Conservation (phyloP, 2,797 vertebrate species). For the Poecilia picta region DNA sequence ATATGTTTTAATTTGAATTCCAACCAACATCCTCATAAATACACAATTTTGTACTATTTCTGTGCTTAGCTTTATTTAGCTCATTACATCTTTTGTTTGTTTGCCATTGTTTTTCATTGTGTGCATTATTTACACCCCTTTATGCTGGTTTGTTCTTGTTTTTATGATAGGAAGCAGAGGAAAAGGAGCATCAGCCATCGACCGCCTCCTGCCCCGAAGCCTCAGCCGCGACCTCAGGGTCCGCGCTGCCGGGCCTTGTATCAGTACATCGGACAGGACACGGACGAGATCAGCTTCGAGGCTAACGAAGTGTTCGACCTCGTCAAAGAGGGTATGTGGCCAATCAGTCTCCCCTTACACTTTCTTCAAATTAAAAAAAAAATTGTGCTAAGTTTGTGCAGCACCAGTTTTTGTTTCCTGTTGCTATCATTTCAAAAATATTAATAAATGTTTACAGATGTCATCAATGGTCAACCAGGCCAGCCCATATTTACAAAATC, state of each 20-base stretch:
- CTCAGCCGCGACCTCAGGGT: constrained; percentile 72
- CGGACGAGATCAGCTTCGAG: constrained; percentile 94
- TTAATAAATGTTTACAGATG: too few relatives aligned
- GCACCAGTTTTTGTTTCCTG: too few relatives aligned
- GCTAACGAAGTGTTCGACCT: constrained; percentile 89
- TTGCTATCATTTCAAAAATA: too few relatives aligned
- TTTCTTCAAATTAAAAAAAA: too few relatives aligned
- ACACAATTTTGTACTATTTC: not conserved
- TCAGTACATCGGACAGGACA: constrained; percentile 92
- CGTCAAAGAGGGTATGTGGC: constrained; percentile 86
- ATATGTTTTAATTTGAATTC: not conserved
- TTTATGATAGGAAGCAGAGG: constrained; percentile 85
- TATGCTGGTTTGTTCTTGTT: not conserved
- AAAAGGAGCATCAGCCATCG: constrained; percentile 85
- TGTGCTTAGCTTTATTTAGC: not conserved
- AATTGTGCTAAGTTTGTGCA: too few relatives aligned
- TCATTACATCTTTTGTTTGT: not conserved
- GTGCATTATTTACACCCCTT: not conserved
- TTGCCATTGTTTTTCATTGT: not conserved
- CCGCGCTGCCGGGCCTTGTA: constrained; percentile 90
- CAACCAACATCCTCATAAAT: not conserved
- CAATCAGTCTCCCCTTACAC: not conserved
- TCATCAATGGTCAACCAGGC: too few relatives aligned
- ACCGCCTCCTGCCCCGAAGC: constrained; percentile 88
- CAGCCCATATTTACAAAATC: too few relatives aligned